Conservation (phyloP, 1,140 invertebrate genomes). For the Araneus ventricosus region DNA sequence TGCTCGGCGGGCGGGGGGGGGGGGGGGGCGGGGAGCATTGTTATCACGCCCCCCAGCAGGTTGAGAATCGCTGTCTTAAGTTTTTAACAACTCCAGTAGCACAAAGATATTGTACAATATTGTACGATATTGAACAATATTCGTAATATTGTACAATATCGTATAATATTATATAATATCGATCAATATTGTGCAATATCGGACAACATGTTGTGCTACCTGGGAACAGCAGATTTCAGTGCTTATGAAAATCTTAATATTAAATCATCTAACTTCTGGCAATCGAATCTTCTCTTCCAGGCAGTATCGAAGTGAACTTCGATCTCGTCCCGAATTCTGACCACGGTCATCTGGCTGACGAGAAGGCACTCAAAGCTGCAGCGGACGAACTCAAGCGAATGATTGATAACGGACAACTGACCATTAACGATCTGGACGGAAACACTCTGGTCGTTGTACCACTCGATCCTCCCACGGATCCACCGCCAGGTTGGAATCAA, state of each 20-base stretch:
- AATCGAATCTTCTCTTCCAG: neutral
- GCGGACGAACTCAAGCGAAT: conserved; percentile 68
- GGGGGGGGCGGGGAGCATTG: too few species aligned
- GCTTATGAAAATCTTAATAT: neutral
- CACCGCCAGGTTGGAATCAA: conserved; percentile 39
- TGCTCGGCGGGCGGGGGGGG: too few species aligned
- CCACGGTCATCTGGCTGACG: conserved; percentile 66
- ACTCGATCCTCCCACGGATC: conserved; percentile 56
- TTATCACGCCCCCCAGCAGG: too few species aligned
- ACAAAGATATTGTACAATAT: too few species aligned
- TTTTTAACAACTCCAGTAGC: too few species aligned
- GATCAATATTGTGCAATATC: too few species aligned
- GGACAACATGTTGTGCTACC: too few species aligned
- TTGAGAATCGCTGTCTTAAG: too few species aligned
- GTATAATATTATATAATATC: too few species aligned
- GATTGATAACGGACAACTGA: conserved; percentile 63
- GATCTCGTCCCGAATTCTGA: conserved; percentile 49
- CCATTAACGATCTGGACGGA: conserved; percentile 63
- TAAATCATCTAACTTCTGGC: neutral
- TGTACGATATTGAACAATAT: too few species aligned
- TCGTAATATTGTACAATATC: too few species aligned
- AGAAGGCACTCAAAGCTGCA: conserved; percentile 59
- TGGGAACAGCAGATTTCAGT: neutral
- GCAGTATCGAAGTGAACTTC: conserved; percentile 66
- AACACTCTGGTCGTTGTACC: conserved; percentile 65